Conservation (phyloP, 2,113 vertebrate species). For the Himantopus leucocephalus region DNA sequence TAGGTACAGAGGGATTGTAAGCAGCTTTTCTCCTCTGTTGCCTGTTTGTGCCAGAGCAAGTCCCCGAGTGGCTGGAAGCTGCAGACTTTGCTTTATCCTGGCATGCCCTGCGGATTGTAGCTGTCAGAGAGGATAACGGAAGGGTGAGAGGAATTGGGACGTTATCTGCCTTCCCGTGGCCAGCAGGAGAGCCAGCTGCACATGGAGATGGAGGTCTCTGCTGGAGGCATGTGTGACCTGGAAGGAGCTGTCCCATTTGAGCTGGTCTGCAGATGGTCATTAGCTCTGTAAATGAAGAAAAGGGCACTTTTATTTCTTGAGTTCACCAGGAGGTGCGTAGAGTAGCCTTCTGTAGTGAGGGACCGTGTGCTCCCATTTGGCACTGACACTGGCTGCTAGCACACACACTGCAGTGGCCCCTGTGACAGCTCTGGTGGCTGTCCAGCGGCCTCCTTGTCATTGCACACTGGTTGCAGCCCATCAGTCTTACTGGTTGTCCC, state of each 20-base stretch:
- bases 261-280: not conserved
- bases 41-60: not conserved
- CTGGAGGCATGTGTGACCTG: not conserved
- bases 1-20: not conserved
- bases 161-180: not conserved
- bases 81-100: not conserved
- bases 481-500: not conserved
- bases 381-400: not conserved
- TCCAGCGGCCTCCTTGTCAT: not conserved
- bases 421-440: not conserved
- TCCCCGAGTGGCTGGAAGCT: not conserved
- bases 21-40: not conserved
- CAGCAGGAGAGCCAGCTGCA: not conserved
- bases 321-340: not conserved
- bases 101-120: not conserved
- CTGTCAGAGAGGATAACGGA: not conserved
- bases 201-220: not conserved
- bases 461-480: not conserved
- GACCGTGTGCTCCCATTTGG: not conserved
- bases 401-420: accelerated
- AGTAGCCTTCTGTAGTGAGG: not conserved
- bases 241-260: not conserved
- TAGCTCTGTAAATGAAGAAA: not conserved
- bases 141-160: not conserved
- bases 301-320: not conserved